Evolutionary conservation across 2,113 vertebrate genomes (phyloP), one percentile per base, ranked within the genome.

Genomic region (Thamnophis sirtalis): DNA sequence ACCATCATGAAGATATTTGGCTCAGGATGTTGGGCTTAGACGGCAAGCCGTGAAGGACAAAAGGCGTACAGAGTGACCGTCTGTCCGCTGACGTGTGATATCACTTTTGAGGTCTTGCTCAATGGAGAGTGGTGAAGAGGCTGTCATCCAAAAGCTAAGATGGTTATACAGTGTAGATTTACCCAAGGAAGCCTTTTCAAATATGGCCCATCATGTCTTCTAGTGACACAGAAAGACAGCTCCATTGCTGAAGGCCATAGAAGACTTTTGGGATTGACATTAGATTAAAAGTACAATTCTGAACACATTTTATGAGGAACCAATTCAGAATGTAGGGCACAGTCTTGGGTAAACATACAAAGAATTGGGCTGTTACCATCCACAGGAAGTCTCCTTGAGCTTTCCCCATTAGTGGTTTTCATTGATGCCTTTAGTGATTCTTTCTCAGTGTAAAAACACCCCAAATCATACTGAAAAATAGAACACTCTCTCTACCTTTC

Each of bases 151-250:
- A 17, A 93, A 91, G 84, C 87, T 87, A 89, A 38, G 91, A 43
- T 48, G 73, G 91, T 38, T 90, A 92, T 89, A 49, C 58, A 38
- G 2, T 26, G 9, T 58, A 90, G 88, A 93, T 93, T 60, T 85
- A 60, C 33, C 22, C 15, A 90, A 91, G 50, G n/a, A 92, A 92
- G 33, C 33, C 24, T 89, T 95, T 95, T 63, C 93, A 51, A 28
- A 9, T 4, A 0, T 22, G 50, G 9, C 43, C 50, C 0, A 0
- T 87, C 80, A 21, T 10, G 0, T 50, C 84, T 93, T 93, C 92
- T 43, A 51, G 53, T 54, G 89, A 90, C 86, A 91, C 21, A 92
- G 92, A 95, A 84, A 63, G 22, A 49, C 93, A 56, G 58, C 2
- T 86, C 91, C 88, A 93, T n/a, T 26, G 26, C 8, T 96, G 22